Evolutionary conservation across 2,797 vertebrate genomes (phyloP).

Genomic region (Enteromius unitaeniatus): DNA sequence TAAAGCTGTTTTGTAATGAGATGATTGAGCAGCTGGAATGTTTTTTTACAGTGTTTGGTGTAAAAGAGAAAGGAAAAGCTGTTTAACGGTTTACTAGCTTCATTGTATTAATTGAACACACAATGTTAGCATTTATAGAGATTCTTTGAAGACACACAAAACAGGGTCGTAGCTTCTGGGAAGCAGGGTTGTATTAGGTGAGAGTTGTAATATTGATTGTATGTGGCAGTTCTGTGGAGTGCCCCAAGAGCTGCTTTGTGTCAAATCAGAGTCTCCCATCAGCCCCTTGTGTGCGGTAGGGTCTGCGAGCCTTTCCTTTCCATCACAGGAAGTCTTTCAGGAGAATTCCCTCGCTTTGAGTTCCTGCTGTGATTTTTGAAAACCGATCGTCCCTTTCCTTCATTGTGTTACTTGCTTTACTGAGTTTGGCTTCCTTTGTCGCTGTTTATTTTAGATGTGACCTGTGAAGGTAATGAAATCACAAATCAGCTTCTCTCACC

Average conservation of each 20-base stretch:
- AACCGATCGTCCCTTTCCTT: slow-evolving; percentile 52
- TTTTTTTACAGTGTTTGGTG: not conserved
- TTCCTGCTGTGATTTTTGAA: slow-evolving; percentile 58
- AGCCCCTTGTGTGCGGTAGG: slow-evolving; percentile 62
- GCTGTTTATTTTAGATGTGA: slow-evolving; percentile 66
- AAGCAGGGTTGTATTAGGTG: slow-evolving; percentile 7
- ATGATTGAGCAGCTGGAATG: not conserved
- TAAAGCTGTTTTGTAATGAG: not conserved
- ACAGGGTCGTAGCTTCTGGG: not conserved
- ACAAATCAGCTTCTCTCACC: slow-evolving; percentile 50
- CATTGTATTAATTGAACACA: not conserved
- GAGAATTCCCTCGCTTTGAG: slow-evolving; percentile 51
- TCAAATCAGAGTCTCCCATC: slow-evolving; percentile 60
- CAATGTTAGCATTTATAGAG: not conserved
- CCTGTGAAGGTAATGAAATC: slow-evolving; percentile 71
- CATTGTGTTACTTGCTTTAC: slow-evolving; percentile 67
- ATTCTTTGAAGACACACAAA: not conserved
- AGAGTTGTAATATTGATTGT: slow-evolving; percentile 55
- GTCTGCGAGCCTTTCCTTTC: slow-evolving; percentile 58
- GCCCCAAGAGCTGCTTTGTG: slow-evolving; percentile 63
- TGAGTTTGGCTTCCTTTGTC: slow-evolving; percentile 61
- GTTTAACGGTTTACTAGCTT: slow-evolving; percentile 11
- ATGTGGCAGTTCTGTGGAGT: slow-evolving; percentile 67
- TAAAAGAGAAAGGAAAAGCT: not conserved
- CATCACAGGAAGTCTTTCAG: slow-evolving; percentile 58